Conservation (phyloP, 64 coral and sea anemone species). For the Pocillopora verrucosa region DNA sequence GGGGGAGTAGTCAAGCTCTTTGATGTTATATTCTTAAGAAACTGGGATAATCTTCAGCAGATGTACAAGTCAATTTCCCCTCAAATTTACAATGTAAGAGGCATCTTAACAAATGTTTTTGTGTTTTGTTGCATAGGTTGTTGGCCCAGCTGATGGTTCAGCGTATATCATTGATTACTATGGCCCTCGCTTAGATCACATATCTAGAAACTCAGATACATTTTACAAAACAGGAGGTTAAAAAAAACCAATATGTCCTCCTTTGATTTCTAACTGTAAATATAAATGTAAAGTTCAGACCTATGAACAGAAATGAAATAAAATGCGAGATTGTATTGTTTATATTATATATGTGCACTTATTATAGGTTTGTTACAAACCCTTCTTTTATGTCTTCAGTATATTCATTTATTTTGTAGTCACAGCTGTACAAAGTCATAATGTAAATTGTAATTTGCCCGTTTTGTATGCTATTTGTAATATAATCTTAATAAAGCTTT, state of each 20-base stretch:
- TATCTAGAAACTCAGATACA: conserved; percentile 67
- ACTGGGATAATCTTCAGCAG: neutral
- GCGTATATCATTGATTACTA: conserved; percentile 96
- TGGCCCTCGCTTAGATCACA: conserved; percentile 79
- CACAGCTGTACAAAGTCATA: no score
- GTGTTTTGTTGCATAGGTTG: conserved; percentile 60
- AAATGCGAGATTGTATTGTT: no score
- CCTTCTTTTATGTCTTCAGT: no score
- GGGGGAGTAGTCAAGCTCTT: neutral
- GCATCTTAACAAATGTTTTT: neutral
- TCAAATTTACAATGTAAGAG: no score
- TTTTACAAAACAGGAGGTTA: conserved; percentile 60
- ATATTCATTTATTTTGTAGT: no score
- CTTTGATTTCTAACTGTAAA: neutral
- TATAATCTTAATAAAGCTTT: no score
- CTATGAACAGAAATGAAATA: no score
- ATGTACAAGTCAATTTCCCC: no score
- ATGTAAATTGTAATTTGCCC: no score
- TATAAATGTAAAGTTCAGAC: neutral
- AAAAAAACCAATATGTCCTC: neutral
- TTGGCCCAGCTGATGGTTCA: conserved; percentile 94
- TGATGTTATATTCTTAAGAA: neutral
- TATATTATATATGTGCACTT: no score
- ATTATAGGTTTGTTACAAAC: no score
- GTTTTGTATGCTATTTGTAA: no score